A percentile compares a stretch with the other conserved stretches of the same genome.
phyloP scores from a whole-genome alignment of 2,113 vertebrate genomes.

The Aldabrachelys gigantea region DNA sequence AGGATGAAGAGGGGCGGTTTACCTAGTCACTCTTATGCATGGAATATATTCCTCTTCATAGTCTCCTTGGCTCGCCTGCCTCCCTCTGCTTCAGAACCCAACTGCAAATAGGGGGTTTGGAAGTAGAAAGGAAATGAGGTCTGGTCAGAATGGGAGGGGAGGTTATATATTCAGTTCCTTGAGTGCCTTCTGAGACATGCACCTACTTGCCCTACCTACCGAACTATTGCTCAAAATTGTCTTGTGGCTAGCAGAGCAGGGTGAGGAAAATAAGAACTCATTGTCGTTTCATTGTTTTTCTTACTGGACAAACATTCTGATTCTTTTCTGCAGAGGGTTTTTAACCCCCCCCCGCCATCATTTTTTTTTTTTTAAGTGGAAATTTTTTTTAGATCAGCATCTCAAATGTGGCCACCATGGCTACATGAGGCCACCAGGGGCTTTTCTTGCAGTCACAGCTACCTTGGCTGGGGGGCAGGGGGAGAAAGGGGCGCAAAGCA shows the following conservation, averaged over 20 bases:
- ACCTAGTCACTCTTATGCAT: accelerated
- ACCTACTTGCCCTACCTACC: neutral
- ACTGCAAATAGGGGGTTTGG: accelerated
- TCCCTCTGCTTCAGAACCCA: neutral
- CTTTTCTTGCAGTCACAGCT: too few relatives aligned
- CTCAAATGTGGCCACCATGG: too few relatives aligned
- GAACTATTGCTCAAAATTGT: neutral
- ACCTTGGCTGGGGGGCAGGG: too few relatives aligned
- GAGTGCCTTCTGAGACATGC: neutral
- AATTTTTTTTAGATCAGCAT: neutral
- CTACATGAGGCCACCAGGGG: too few relatives aligned
- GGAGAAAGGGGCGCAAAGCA: too few relatives aligned
- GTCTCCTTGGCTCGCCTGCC: accelerated
- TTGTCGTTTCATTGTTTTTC: neutral
- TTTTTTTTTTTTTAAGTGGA: neutral
- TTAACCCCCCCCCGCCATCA: neutral
- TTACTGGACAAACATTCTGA: neutral
- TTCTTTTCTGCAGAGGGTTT: neutral
- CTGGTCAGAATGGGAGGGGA: neutral
- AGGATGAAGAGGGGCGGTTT: neutral
- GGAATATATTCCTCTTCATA: neutral
- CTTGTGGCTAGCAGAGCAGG: neutral
- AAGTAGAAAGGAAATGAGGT: neutral
- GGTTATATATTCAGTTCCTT: neutral
- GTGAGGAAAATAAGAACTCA: neutral